Base-by-base conservation (phyloP, 2,113 vertebrate species). In the Galemys pyrenaicus region DNA sequence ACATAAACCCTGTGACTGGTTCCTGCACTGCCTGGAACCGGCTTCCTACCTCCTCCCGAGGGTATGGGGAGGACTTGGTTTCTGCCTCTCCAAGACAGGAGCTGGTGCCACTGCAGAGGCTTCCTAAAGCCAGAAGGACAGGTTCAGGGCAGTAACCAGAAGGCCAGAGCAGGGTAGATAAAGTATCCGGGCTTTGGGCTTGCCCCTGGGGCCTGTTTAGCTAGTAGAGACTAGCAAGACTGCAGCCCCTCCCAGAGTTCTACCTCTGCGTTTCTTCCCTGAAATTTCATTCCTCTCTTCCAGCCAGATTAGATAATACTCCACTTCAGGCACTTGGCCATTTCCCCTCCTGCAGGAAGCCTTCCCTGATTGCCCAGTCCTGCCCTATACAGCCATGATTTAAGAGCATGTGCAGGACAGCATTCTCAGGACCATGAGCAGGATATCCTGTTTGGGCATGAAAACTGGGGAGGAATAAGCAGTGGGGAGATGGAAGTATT, bases 1-100 rank as follows among this genome's bases (percentile, higher is more conserved):
- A 70, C 95, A 95, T 88, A 96, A 93, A 88, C 89, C 92, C 80
- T 68, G 95, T 90, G 94, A 95, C 94, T 85, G 12, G 70, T 41
- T 92, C 44, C 35, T 11, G 17, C 1, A 9, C 67, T 0, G 41
- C 92, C 74, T 37, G 71, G 82, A 97, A 91, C 49, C 9, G 1
- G 91, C 88, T 81, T 73, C 60, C 75, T 17, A 62, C 65, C 64
- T 65, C 39, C 67, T 78, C 58, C 44, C 1, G 1, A 0, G 28
- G 58, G 67, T 2, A 41, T 35, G 77, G 49, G 75, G 37, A 78
- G 89, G 44, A 44, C 65, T 67, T 1, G 9, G 80, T 74, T 84
- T 80, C 62, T 37, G 56, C 56, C 78, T 78, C 6, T 3, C 51
- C 54, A 15, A 32, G 37, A 80, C 91, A 58, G 62, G 28, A 88